phyloP scores from a whole-genome alignment of 2,888 invertebrate genomes.

The Melanchra persicariae region DNA sequence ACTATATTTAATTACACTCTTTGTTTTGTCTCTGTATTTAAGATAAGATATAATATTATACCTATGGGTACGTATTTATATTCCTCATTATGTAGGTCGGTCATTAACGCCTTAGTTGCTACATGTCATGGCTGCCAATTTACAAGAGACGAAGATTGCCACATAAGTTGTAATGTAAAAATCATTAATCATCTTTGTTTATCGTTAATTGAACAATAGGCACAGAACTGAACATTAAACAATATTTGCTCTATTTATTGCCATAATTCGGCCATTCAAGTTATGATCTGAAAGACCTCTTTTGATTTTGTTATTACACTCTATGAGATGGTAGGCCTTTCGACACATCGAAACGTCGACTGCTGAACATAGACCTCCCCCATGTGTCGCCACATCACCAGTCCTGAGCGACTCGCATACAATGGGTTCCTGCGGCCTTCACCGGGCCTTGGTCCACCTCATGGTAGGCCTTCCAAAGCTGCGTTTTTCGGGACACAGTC shows the following conservation, averaged over 20 bases:
- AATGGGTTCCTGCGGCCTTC: too few species aligned
- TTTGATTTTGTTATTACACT: not conserved
- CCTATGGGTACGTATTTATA: conserved; percentile 1
- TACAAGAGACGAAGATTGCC: conserved; percentile 21
- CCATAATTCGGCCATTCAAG: not conserved
- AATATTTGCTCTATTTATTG: not conserved
- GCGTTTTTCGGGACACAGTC: too few species aligned
- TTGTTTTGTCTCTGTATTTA: conserved; percentile 32
- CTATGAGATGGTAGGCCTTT: not conserved
- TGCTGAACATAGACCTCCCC: too few species aligned
- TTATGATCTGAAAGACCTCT: not conserved
- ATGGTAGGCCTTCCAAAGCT: too few species aligned
- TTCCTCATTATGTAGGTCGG: conserved; percentile 40
- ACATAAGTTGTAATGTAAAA: conserved; percentile 22
- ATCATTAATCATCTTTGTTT: conserved; percentile 43
- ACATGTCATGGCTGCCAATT: conserved; percentile 21
- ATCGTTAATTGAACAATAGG: conserved; percentile 25
- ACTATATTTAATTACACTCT: conserved; percentile 58
- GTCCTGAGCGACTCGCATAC: too few species aligned
- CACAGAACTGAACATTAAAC: not conserved
- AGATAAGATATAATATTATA: conserved; percentile 43
- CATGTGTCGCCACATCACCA: too few species aligned
- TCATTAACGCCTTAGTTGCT: conserved; percentile 21
- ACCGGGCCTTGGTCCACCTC: too few species aligned
- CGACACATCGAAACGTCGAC: not conserved